Conservation (phyloP, 2,797 vertebrate genomes). For the Sylvia borin region DNA sequence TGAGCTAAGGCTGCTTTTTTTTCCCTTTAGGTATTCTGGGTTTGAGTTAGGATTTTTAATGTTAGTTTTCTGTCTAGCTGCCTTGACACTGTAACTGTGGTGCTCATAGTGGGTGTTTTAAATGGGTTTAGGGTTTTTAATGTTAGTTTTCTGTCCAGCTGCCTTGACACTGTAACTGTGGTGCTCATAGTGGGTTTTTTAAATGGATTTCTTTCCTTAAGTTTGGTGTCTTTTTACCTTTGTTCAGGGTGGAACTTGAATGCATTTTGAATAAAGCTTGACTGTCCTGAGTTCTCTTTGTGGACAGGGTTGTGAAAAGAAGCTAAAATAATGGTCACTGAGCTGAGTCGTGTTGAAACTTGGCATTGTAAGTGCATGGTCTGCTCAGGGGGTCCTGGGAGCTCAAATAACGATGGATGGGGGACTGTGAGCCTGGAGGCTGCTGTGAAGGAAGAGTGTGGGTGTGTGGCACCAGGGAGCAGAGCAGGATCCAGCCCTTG, state of each 20-base stretch:
- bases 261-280: background rate
- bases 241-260: rapidly evolving
- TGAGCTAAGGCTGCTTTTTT: rapidly evolving
- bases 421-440: background rate
- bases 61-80: rapidly evolving
- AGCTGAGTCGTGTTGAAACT: background rate
- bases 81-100: rapidly evolving
- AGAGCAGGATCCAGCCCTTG: rapidly evolving
- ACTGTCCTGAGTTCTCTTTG: background rate
- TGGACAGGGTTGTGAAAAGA: background rate
- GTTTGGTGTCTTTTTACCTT: rapidly evolving
- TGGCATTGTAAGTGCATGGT: background rate
- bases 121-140: background rate
- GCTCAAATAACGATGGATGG: background rate
- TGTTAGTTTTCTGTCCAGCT: rapidly evolving
- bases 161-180: rapidly evolving
- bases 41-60: rapidly evolving
- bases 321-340: rapidly evolving
- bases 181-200: background rate
- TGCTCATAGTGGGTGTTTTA: background rate
- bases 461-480: background rate
- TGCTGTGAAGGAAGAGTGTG: background rate
- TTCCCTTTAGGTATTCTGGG: rapidly evolving
- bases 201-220: background rate
- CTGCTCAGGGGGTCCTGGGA: background rate